Percentiles rank a stretch among this genome's conserved stretches.
Evolutionary conservation across 1,140 invertebrate genomes (phyloP).

Genomic region (Spodoptera litura): DNA sequence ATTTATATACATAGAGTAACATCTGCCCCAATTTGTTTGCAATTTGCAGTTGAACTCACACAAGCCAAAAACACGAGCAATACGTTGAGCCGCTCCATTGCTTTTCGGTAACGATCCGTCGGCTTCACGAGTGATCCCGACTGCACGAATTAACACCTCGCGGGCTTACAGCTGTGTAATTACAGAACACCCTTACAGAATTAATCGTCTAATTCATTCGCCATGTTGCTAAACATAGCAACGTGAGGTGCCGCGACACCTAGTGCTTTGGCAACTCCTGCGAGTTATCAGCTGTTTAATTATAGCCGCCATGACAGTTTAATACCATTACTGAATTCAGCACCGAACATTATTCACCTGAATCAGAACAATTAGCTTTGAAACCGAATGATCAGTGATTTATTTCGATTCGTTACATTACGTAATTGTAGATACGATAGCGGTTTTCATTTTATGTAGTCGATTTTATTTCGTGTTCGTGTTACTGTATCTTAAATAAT

Average conservation of each 20-base stretch:
- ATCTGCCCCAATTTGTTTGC: constrained; percentile 57
- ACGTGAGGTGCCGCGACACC: constrained; percentile 8
- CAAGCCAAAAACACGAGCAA: constrained; percentile 55
- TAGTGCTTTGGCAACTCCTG: constrained; percentile 45
- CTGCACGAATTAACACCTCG: constrained; percentile 60
- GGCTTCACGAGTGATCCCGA: constrained; percentile 40
- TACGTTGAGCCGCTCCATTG: constrained; percentile 53
- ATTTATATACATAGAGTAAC: constrained; percentile 34
- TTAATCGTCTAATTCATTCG: constrained; percentile 54
- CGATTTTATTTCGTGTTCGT: constrained; percentile 8
- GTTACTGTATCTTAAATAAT: constrained; percentile 30
- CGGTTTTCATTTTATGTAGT: not conserved
- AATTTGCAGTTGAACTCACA: constrained; percentile 55
- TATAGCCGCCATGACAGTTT: constrained; percentile 31
- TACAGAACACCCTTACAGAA: constrained; percentile 49
- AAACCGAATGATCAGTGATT: constrained; percentile 45
- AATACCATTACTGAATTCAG: constrained; percentile 34
- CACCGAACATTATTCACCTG: constrained; percentile 38
- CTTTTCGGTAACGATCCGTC: constrained; percentile 56
- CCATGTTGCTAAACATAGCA: constrained; percentile 40
- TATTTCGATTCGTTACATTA: constrained; percentile 40
- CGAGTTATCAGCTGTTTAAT: constrained; percentile 52
- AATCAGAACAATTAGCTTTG: constrained; percentile 46
- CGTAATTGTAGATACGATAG: constrained; percentile 40
- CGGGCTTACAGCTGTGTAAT: constrained; percentile 55